Base-by-base conservation (phyloP, 2,888 invertebrate species). In the Chrysopilus asiliformis region DNA sequence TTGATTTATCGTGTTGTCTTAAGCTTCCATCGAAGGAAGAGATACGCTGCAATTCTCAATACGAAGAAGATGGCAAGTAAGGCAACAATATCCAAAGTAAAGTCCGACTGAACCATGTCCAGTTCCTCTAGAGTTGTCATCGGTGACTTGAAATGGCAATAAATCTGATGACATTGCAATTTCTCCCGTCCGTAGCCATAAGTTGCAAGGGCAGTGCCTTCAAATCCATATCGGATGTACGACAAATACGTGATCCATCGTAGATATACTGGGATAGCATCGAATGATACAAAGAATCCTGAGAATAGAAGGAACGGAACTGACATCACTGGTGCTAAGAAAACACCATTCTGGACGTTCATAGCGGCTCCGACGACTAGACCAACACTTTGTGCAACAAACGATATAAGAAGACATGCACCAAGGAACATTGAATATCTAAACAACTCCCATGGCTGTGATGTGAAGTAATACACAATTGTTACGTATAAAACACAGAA, bases 261-360 rank as follows among this genome's bases (percentile, higher is more conserved):
- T 36, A 95, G 69, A 61, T 94, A 95, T 3, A 84, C 76, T 1
- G 94, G 94, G 55, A 95, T 94, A 2, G 93, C 90, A 59, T 91
- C 87, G 66, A 94, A 90, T 43, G 89, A 91, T 25, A 94, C 91
- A 66, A 94, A 94, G 77, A 94, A 94, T 6, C 94, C 94, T 49
- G 90, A 90, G 73, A 94, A 94, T 40, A 94, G 68, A 38, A 95
- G 71, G 69, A 95, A 90, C 22, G 94, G 94, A 30, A 94, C 93
- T 2, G 87, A 87, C 85, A 91, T 91, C 29, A 94, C 90, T 0
- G 94, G 94, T 6, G 93, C 94, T 49, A 95, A 68, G 68, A 94
- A 95, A 35, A 94, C 93, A 18, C 94, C 93, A 56, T 91, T 91
- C 78, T 93, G 83, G 9, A 90, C 86, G 52, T 86, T 87, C 78